Conservation (phyloP, 2,888 invertebrate species). For the Neria commutata region DNA sequence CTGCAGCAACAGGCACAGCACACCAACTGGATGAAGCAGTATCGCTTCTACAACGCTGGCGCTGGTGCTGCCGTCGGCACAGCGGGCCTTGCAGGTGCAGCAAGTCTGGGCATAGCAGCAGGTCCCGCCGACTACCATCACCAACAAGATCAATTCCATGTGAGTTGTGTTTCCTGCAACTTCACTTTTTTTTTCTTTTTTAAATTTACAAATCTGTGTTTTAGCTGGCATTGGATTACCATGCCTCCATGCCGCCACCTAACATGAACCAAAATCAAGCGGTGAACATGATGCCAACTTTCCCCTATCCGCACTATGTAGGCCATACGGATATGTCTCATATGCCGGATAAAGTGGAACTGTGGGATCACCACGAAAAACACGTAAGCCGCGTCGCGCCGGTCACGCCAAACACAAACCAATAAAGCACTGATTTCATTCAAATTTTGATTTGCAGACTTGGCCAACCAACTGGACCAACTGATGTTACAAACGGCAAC, state of each 20-base stretch:
- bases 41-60: constrained; percentile 53
- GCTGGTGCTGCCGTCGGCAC: constrained; percentile 28
- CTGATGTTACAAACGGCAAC: constrained; percentile 38
- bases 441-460: constrained; percentile 39
- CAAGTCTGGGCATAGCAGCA: constrained; percentile 37
- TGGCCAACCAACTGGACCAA: constrained; percentile 60
- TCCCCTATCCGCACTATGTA: constrained; percentile 56
- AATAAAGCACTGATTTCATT: background rate
- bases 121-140: constrained; percentile 42
- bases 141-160: constrained; percentile 58
- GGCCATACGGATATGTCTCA: constrained; percentile 50
- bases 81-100: constrained; percentile 33
- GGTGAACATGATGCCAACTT: constrained; percentile 58
- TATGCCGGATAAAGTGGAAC: constrained; percentile 59
- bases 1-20: constrained; percentile 45
- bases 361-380: constrained; percentile 62
- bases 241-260: constrained; percentile 53
- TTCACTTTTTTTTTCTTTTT: background rate
- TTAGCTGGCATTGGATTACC: constrained; percentile 59
- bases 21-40: constrained; percentile 52
- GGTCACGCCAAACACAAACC: too few species aligned
- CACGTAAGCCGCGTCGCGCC: constrained; percentile 48
- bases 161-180: constrained; percentile 33
- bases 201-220: too few species aligned
- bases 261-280: constrained; percentile 51